These are phyloP conservation scores for Columbina picui DNA, from an alignment of 2,113 vertebrate species.

Conservation along the genomic window DNA sequence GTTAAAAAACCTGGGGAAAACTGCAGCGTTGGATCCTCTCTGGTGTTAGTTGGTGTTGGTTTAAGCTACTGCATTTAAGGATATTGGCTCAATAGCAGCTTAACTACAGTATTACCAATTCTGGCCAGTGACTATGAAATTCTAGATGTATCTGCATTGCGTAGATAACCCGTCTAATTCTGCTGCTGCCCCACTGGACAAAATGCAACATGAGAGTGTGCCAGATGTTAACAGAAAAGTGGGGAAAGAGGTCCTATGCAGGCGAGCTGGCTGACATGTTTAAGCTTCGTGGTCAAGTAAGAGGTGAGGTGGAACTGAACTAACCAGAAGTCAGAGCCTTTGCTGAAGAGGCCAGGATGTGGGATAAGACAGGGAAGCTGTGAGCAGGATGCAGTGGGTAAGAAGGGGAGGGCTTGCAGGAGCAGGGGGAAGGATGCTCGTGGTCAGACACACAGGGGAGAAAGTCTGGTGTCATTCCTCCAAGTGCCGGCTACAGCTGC, in stretches of 20 bases:
- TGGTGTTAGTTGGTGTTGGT: not conserved
- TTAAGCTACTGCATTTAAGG: not conserved
- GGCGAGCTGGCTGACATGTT: not conserved
- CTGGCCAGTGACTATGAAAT: not conserved
- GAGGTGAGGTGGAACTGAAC: not conserved
- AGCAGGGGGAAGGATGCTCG: not conserved
- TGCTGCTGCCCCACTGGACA: not conserved
- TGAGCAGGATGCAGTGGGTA: rapidly evolving
- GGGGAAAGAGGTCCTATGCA: not conserved
- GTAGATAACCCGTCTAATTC: not conserved
- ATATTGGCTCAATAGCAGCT: not conserved
- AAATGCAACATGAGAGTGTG: not conserved
- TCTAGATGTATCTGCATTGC: not conserved
- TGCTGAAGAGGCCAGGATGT: rapidly evolving
- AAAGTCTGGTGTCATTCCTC: not conserved
- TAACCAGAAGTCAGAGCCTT: not conserved
- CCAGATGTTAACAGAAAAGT: not conserved
- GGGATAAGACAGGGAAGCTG: not conserved
- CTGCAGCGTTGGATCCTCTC: not conserved
- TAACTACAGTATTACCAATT: not conserved
- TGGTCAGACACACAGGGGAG: not conserved
- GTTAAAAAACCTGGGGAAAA: not conserved
- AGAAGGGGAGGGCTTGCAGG: not conserved
- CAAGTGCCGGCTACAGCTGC: not conserved
- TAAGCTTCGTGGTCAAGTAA: not conserved